Base-by-base conservation (phyloP, 2,113 vertebrate species). In the Oncorhynchus clarkii region DNA sequence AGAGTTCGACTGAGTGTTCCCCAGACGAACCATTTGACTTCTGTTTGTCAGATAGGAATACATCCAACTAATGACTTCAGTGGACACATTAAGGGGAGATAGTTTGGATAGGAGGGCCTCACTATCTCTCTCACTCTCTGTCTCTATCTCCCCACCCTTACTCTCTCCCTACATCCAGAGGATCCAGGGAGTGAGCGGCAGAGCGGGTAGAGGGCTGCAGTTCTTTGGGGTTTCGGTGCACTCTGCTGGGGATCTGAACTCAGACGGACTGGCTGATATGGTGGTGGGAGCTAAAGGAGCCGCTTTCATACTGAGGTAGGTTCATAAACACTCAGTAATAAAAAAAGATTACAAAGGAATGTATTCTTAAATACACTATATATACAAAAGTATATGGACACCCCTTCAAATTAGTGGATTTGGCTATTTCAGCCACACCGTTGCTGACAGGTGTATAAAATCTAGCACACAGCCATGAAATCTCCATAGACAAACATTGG, bases 211-310 rank as follows among this genome's bases (percentile, higher is more conserved):
- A 34, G 6, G 14, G 1, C 73, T 85, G 71, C 76, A 60, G 39
- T 79, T 73, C 64, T 86, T 88, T 48, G 84, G 86, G 9, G 57
- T 81, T 13, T 84, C 86, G 71, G 70, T 88, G 48, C 82, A 82
- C 72, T 85, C 86, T 29, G 74, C 73, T 4, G 82, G 80, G 18
- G 86, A 88, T 83, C 64, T 88, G n/a, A 82, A 39, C 27, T 68
- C 72, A 1, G 86, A 88, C 6, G 78, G 82, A 29, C 81, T 88
- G 49, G 71, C 84, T 34, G 86, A 88, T 71, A 2, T 88, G 14
- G 80, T 85, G n/a, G 82, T 88, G 24, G 86, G 86, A 29, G 79
- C 82, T 13, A 80, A 54, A 57, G 84, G 80, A 4, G 66, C 66
- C 26, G 86, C 71, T 24, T 70, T 72, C 3, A 76, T 88, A 13